phyloP scores from a whole-genome alignment of 2,888 invertebrate genomes.

The Polymixis flavicincta region DNA sequence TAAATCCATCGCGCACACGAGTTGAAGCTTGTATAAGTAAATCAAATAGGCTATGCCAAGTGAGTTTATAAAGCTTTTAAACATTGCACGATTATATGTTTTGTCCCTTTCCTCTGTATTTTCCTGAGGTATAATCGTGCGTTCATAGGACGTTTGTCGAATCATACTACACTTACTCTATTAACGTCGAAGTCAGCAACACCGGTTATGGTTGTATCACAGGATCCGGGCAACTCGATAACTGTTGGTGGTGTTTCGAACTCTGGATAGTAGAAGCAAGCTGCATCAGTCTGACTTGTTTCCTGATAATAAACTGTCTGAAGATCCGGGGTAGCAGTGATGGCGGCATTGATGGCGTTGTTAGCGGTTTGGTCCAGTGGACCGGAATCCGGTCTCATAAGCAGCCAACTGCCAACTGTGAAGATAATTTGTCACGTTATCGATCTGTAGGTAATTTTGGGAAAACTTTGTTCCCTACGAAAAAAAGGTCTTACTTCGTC shows the following conservation, averaged over 20 bases:
- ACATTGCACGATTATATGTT: no score
- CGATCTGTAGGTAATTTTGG: neutral
- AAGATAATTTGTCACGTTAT: constrained; percentile 18
- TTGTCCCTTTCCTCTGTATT: neutral
- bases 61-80: no score
- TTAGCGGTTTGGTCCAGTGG: constrained; percentile 67
- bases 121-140: neutral
- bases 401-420: constrained; percentile 85
- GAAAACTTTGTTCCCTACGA: neutral
- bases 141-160: neutral
- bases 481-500: constrained; percentile 75
- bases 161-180: constrained; percentile 7
- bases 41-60: no score
- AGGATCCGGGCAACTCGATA: constrained; percentile 77
- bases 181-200: constrained; percentile 73
- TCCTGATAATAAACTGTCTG: constrained; percentile 69
- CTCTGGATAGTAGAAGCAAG: constrained; percentile 84
- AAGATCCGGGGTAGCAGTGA: neutral
- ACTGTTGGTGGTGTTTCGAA: constrained; percentile 68
- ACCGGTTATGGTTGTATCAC: constrained; percentile 75
- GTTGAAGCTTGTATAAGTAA: no score
- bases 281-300: constrained; percentile 74
- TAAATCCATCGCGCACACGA: neutral
- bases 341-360: constrained; percentile 37
- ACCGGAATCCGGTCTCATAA: constrained; percentile 74